These are phyloP conservation scores for Nephrotoma flavescens DNA, from an alignment of 2,888 invertebrate genomes.

Conservation along the genomic window DNA sequence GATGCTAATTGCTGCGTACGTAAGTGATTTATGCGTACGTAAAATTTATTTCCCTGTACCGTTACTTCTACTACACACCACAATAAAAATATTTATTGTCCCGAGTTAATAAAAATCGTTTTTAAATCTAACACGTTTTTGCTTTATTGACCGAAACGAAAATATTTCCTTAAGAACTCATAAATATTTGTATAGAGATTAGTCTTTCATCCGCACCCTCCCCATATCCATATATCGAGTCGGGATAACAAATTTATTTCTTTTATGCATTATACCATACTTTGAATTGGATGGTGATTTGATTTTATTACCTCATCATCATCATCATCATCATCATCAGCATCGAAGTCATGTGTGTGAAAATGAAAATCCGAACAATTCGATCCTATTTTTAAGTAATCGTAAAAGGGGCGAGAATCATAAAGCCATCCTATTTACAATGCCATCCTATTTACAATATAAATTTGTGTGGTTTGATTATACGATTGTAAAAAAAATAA, in stretches of 20 bases:
- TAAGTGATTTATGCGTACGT: neutral
- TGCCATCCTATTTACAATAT: neutral
- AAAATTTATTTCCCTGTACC: neutral
- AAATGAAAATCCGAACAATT: neutral
- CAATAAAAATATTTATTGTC: neutral
- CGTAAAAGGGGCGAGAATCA: neutral
- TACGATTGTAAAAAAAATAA: neutral
- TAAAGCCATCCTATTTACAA: neutral
- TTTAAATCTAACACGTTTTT: slow-evolving; percentile 5
- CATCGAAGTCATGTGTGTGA: neutral
- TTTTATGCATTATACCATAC: neutral
- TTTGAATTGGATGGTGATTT: neutral
- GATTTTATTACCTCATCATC: neutral
- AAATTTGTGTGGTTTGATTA: neutral
- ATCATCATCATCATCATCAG: neutral
- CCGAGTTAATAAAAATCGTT: neutral
- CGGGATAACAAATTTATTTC: neutral
- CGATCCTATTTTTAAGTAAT: neutral
- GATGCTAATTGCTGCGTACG: neutral
- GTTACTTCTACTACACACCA: too few relatives aligned
- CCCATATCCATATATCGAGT: neutral
- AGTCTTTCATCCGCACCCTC: neutral
- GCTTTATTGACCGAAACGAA: slow-evolving; percentile 6
- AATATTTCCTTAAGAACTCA: slow-evolving; percentile 5
- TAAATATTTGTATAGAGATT: slow-evolving; percentile 4